Conservation (phyloP, 2,888 invertebrate genomes). For the Philaethria dido region DNA sequence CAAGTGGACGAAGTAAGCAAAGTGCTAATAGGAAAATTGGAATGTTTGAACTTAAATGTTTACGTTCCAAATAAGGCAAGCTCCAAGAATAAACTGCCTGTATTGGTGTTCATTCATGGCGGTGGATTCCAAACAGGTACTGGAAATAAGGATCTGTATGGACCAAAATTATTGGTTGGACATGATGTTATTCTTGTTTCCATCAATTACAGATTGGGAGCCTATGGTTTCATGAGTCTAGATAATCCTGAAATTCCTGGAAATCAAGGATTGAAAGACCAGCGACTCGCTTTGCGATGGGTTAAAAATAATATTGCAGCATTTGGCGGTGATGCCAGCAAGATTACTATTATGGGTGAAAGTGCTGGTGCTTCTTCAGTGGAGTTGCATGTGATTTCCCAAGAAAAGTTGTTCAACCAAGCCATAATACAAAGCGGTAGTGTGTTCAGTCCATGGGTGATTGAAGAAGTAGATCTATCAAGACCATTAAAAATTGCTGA, state of each 20-base stretch:
- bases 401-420: slow-evolving; percentile 50
- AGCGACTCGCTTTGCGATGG: slow-evolving; percentile 52
- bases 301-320: slow-evolving; percentile 52
- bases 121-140: slow-evolving; percentile 61
- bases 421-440: slow-evolving; percentile 54
- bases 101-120: slow-evolving; percentile 68
- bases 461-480: slow-evolving; percentile 44
- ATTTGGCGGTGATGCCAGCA: slow-evolving; percentile 56
- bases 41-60: slow-evolving; percentile 85
- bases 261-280: slow-evolving; percentile 57
- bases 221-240: slow-evolving; percentile 53
- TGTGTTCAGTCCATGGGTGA: slow-evolving; percentile 41
- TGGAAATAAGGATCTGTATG: slow-evolving; percentile 53
- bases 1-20: slow-evolving; percentile 53
- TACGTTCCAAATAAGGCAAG: slow-evolving; percentile 74
- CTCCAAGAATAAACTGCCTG: slow-evolving; percentile 50
- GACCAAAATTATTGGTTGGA: slow-evolving; percentile 49
- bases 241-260: slow-evolving; percentile 53
- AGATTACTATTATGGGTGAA: slow-evolving; percentile 59
- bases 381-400: slow-evolving; percentile 49
- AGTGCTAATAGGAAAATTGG: slow-evolving; percentile 63
- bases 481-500: slow-evolving; percentile 49
- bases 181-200: slow-evolving; percentile 52
- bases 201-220: slow-evolving; percentile 53
- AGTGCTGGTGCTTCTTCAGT: slow-evolving; percentile 51